Evolutionary conservation across 2,113 vertebrate species (phyloP).

Genomic region (Nothocercus julius): DNA sequence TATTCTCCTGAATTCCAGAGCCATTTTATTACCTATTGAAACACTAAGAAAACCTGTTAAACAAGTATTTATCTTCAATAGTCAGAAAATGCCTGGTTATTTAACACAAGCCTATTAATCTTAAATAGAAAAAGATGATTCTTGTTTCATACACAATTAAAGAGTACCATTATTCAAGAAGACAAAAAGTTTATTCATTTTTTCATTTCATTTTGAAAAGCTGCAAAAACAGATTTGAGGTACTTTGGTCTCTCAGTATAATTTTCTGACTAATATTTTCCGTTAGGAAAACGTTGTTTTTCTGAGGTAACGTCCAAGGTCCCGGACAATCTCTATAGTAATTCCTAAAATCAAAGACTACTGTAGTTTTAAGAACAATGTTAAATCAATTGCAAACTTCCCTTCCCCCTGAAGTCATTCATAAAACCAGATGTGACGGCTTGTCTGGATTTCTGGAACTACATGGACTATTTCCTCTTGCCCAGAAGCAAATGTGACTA

Average conservation of each 20-base stretch:
- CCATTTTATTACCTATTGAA: not conserved
- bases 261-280: not conserved
- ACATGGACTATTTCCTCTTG: conserved; percentile 54
- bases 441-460: conserved; percentile 59
- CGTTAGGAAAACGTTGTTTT: not conserved
- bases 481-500: conserved; percentile 60
- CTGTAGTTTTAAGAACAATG: conserved; percentile 44
- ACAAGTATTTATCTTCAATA: not conserved
- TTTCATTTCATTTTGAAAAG: not conserved
- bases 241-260: not conserved
- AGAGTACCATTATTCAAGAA: not conserved
- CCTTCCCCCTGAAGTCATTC: not conserved
- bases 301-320: conserved; percentile 1
- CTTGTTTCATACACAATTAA: not conserved
- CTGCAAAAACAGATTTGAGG: not conserved
- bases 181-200: not conserved
- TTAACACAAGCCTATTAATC: not conserved
- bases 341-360: conserved; percentile 6
- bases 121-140: not conserved
- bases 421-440: conserved; percentile 39
- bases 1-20: not conserved
- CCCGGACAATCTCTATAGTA: not conserved
- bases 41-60: not conserved
- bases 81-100: not conserved
- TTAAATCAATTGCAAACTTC: conserved; percentile 54